A percentile compares a stretch with the other conserved stretches of the same genome.
These are phyloP conservation scores for Clitarchus hookeri DNA, from an alignment of 2,888 invertebrate species.

Conservation along the genomic window DNA sequence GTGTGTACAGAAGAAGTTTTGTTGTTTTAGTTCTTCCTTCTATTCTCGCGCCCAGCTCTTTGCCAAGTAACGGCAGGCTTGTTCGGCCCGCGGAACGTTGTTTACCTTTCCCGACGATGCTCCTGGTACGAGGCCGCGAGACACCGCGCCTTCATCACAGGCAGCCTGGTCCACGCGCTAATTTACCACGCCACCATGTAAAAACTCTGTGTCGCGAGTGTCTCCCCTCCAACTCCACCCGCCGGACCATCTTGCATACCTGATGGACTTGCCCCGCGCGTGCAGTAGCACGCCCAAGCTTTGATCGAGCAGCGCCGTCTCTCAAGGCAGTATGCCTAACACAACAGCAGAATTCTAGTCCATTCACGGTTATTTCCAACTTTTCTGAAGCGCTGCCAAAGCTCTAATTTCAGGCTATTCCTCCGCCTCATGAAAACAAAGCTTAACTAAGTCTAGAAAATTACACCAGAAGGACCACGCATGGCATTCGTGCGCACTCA, in stretches of 20 bases:
- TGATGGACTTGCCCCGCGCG: neutral
- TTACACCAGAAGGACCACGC: too few species aligned
- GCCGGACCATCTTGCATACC: neutral
- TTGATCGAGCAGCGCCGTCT: neutral
- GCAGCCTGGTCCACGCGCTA: neutral
- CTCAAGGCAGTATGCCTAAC: too few species aligned
- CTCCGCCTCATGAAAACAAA: too few species aligned
- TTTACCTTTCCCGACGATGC: neutral
- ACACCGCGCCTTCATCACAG: neutral
- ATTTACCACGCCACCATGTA: too few species aligned
- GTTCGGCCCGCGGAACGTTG: neutral
- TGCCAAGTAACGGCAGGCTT: neutral
- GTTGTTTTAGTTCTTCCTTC: neutral
- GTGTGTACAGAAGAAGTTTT: neutral
- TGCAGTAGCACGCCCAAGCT: neutral
- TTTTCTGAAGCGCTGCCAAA: too few species aligned
- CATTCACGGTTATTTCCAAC: too few species aligned
- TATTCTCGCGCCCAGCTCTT: neutral
- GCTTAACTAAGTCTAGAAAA: too few species aligned
- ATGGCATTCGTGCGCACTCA: too few species aligned
- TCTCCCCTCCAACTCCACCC: neutral
- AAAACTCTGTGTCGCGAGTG: constrained; percentile 6
- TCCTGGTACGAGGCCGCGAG: too few species aligned
- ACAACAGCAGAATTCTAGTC: too few species aligned
- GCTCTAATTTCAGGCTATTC: too few species aligned